Evolutionary conservation across 2,113 vertebrate species (phyloP), one percentile per base, ranked within the genome.

Genomic region (Clarias macrocephalus): DNA sequence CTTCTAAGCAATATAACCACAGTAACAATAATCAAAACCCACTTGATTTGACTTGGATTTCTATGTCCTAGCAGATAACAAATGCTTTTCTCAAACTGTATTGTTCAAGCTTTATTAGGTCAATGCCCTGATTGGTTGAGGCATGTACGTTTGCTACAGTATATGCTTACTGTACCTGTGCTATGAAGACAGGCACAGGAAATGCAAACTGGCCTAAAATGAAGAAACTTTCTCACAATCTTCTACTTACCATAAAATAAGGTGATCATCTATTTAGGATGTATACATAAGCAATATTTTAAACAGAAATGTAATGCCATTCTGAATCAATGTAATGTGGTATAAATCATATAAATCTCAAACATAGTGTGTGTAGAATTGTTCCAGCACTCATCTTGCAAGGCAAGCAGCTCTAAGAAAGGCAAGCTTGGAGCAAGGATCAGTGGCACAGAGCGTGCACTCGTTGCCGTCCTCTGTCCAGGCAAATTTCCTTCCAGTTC

Each of bases 401-500:
- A 62, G 59, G 3, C 33, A 37, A 18, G 16, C 72, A 48, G 82
- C 28, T 81, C 25, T 81, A 15, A 62, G 56, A 75, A 81, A 72
- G 5, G 3, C 19, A n/a, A 56, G 70, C 68, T 56, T 16, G 80
- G 23, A 56, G 23, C 54, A 56, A 48, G 18, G 70, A 16, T 52
- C 57, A 59, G 57, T 75, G 59, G 21, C 57, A 42, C 15, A 12
- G 37, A 48, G 60, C 52, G 19, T 48, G 48, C 52, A 75, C 75
- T 57, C 11, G 9, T 82, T 63, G n/a, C 80, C 57, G 33, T 84
- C 80, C 85, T 80, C 84, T 86, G 83, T 86, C 80, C 90, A 91
- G 90, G 86, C 89, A 91, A 88, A 91, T 91, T 85, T 86, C 62
- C 56, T 62, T 91, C n/a, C 82, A 86, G 88, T 91, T 90, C 90